Evolutionary conservation across 2,113 vertebrate species (phyloP).

Genomic region (Xyliphius kryptos): DNA sequence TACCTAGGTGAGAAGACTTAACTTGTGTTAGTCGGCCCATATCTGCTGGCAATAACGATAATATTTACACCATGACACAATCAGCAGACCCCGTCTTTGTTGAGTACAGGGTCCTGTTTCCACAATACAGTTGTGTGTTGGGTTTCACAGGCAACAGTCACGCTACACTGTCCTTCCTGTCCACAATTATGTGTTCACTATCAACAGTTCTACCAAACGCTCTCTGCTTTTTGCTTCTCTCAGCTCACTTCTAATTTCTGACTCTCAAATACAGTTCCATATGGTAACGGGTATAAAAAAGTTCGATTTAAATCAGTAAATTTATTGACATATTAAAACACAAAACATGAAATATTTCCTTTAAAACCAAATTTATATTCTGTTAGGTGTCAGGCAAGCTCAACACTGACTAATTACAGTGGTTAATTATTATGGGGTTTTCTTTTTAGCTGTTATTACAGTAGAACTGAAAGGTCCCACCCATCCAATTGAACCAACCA

Average conservation of each 20-base stretch:
- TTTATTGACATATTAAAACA: too few species aligned
- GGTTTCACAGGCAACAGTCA: conserved; percentile 53
- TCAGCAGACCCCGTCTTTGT: conserved; percentile 55
- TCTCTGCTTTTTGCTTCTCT: not conserved
- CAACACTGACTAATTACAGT: not conserved
- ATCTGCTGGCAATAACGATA: conserved; percentile 44
- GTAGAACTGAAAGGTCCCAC: not conserved
- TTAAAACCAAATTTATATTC: not conserved
- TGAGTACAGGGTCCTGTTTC: conserved; percentile 59
- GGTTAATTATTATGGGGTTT: not conserved
- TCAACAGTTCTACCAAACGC: conserved; percentile 42
- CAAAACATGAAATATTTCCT: too few species aligned
- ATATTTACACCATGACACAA: conserved; percentile 57
- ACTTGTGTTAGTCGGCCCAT: conserved; percentile 36
- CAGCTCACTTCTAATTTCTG: conserved; percentile 1
- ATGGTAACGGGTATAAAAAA: too few species aligned
- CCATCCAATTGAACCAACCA: not conserved
- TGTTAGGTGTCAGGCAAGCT: not conserved
- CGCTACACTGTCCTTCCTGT: conserved; percentile 49
- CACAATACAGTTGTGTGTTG: conserved; percentile 56
- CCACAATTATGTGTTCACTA: conserved; percentile 52
- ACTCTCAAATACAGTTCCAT: not conserved
- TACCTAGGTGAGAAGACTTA: conserved; percentile 39
- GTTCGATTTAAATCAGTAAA: too few species aligned
- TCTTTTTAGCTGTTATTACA: not conserved